Percentiles rank a stretch among this genome's conserved stretches.
Conservation (phyloP, 2,113 vertebrate species). For the Toxostoma redivivum region DNA sequence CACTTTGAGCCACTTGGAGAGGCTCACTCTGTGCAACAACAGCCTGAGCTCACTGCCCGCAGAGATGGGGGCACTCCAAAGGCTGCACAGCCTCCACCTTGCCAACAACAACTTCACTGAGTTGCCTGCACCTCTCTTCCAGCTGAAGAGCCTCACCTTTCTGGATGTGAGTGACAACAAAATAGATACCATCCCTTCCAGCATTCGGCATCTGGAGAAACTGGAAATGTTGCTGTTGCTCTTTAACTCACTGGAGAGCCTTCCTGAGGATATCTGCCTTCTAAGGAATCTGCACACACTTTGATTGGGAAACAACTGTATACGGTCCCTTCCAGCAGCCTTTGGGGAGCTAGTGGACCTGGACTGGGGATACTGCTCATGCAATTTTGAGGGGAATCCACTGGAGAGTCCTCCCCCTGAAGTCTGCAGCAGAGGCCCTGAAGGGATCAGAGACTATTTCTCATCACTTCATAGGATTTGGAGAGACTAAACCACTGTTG, state of each 20-base stretch:
- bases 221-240: conserved; percentile 36
- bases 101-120: conserved; percentile 47
- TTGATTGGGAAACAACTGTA: conserved; percentile 55
- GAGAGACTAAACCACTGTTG: not conserved
- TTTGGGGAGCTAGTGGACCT: conserved; percentile 54
- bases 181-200: conserved; percentile 8
- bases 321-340: not conserved
- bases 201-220: conserved; percentile 28
- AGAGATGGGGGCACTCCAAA: conserved; percentile 43
- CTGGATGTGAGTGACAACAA: conserved; percentile 60
- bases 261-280: conserved; percentile 28
- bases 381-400: conserved; percentile 62
- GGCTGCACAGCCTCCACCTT: conserved; percentile 57
- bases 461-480: not conserved
- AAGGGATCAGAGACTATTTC: conserved; percentile 57
- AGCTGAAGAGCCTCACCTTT: conserved; percentile 46
- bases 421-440: conserved; percentile 47
- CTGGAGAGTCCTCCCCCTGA: conserved; percentile 42
- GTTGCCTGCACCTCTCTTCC: conserved; percentile 48
- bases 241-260: conserved; percentile 31
- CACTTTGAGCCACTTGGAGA: conserved; percentile 30
- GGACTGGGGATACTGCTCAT: conserved; percentile 53
- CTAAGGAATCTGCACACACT: conserved; percentile 16
- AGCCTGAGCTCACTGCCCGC: conserved; percentile 1
- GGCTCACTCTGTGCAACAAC: conserved; percentile 64